Evolutionary conservation across 2,888 invertebrate genomes (phyloP).

Genomic region (Drosophila mulleri): DNA sequence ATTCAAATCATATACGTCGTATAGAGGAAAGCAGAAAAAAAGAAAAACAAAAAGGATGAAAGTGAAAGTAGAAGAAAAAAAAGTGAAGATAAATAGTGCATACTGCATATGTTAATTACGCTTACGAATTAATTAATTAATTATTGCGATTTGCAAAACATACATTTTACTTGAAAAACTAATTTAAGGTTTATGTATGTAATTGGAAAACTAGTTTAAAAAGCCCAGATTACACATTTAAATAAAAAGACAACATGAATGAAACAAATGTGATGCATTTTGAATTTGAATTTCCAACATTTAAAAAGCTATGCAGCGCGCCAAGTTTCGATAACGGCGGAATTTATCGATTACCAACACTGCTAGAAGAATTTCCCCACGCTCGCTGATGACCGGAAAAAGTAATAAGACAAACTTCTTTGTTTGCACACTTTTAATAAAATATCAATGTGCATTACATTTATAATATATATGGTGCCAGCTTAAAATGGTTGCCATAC

Average conservation of each 20-base stretch:
- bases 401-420: neutral
- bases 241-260: constrained; percentile 51
- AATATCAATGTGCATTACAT: constrained; percentile 27
- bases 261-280: constrained; percentile 26
- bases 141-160: constrained; percentile 52
- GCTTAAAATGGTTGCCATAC: constrained; percentile 18
- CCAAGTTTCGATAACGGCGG: neutral
- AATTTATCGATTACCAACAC: constrained; percentile 2
- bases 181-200: constrained; percentile 56
- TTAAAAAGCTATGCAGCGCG: neutral
- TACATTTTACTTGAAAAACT: constrained; percentile 58
- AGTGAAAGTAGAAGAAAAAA: neutral
- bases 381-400: too few species aligned
- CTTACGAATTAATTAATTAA: constrained; percentile 52
- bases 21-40: constrained; percentile 12
- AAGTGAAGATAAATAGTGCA: constrained; percentile 29
- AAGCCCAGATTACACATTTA: constrained; percentile 36
- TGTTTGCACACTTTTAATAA: constrained; percentile 35
- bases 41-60: neutral
- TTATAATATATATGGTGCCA: constrained; percentile 2
- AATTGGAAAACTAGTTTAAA: constrained; percentile 61
- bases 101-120: constrained; percentile 56
- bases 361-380: neutral
- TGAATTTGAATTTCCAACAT: neutral
- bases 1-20: constrained; percentile 28